Evolutionary conservation across 2,888 invertebrate species (phyloP).

Genomic region (Dermolepida albohirtum): DNA sequence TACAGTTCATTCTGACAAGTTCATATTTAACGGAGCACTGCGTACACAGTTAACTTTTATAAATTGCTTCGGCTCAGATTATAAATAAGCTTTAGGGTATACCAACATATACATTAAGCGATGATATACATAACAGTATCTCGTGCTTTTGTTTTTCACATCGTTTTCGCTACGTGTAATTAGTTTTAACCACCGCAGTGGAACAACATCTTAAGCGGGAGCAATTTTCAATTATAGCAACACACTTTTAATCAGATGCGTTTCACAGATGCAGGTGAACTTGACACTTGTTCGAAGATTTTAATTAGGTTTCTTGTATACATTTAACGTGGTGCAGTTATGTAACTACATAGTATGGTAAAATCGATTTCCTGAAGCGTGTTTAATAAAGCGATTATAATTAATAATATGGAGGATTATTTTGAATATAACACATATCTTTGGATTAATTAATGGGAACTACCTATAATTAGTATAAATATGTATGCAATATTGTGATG

Average conservation of each 20-base stretch:
- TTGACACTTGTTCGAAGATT: slow-evolving; percentile 28
- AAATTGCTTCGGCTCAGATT: background rate
- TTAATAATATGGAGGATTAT: slow-evolving; percentile 1
- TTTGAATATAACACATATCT: slow-evolving; percentile 14
- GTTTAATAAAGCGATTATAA: too few species aligned
- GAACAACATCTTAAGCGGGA: slow-evolving; percentile 37
- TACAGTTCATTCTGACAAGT: background rate
- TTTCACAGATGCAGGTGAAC: slow-evolving; percentile 34
- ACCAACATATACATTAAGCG: background rate
- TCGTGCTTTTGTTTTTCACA: slow-evolving; percentile 1
- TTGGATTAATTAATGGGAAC: too few species aligned
- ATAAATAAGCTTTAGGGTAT: slow-evolving; percentile 5
- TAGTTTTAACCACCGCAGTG: slow-evolving; percentile 28
- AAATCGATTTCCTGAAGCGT: background rate
- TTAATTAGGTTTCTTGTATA: slow-evolving; percentile 25
- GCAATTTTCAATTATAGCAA: slow-evolving; percentile 40
- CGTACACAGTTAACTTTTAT: background rate
- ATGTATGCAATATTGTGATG: too few species aligned
- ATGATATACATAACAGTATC: background rate
- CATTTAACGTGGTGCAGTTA: background rate
- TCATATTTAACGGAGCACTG: background rate
- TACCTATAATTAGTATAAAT: too few species aligned
- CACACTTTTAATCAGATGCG: slow-evolving; percentile 37
- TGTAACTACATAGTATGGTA: too few species aligned
- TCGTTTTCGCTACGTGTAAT: slow-evolving; percentile 34